Base-by-base conservation (phyloP, 2,797 vertebrate species). In the Brotogeris chrysoptera region DNA sequence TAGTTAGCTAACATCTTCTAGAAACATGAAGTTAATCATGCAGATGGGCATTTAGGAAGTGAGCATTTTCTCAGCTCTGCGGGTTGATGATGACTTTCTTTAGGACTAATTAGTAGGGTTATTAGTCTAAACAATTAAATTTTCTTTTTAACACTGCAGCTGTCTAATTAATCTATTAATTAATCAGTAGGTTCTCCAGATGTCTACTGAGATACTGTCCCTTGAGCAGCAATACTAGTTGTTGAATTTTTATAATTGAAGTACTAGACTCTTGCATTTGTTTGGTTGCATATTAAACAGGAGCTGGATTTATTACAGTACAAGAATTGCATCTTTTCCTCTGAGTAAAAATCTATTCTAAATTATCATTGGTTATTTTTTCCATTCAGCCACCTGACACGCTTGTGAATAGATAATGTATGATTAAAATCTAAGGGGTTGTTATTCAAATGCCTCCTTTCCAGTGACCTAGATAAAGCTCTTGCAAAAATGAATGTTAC, bases 61-160 rank as follows among this genome's bases (percentile, higher is more conserved):
- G 59, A 85, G 80, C 25, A 2, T 95, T 97, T 97, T 96, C 80
- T 97, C 86, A 86, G 17, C 89, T 96, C n/a, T 91, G 80, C 10
- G 74, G 72, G 76, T 94, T 97, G 82, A 94, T 97, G 91, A 95
- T 97, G 89, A 96, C 97, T 97, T 97, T 96, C 86, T 86, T 97
- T 96, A 96, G 80, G 94, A 97, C 95, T 97, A 98, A 98, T 98
- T 98, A 98, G 86, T 92, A 92, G 80, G 88, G 93, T 97, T 98
- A 97, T 98, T 98, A 98, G 97, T 97, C 95, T 95, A 97, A 97
- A 98, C 97, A 98, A 97, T 97, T 98, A 96, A 94, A 93, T 97
- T 96, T 14, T 96, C 82, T 97, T 94, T 89, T 89, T 95, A 96
- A 95, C 93, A 95, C 80, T 98, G 95, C 90, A 97, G 89, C 93